phyloP scores from a whole-genome alignment of 2,113 vertebrate genomes.

The Hippocampus mohnikei region DNA sequence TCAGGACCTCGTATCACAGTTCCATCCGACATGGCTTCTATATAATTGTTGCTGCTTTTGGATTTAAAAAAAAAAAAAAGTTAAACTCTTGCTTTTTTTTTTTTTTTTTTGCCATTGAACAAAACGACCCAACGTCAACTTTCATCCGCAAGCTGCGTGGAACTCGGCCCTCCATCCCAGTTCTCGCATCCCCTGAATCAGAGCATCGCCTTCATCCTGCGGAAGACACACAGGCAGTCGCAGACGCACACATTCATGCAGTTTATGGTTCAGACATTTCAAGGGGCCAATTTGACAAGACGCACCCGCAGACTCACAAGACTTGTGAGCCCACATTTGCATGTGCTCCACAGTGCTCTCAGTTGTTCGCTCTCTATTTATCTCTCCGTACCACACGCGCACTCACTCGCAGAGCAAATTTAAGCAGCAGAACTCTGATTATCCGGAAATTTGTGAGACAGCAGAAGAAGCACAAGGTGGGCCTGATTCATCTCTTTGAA shows the following conservation, averaged over 20 bases:
- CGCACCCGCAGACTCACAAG: slow-evolving; percentile 16
- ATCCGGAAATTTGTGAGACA: slow-evolving; percentile 26
- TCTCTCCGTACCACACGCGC: slow-evolving; percentile 11
- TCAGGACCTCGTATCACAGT: slow-evolving; percentile 15
- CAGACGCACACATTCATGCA: slow-evolving; percentile 7
- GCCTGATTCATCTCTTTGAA: slow-evolving; percentile 59
- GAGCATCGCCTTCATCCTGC: slow-evolving; percentile 48
- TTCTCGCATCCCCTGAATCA: slow-evolving; percentile 45
- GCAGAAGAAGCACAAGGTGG: slow-evolving; percentile 32
- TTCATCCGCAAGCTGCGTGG: slow-evolving; percentile 42
- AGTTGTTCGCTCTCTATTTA: slow-evolving; percentile 19
- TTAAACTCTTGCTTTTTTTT: not conserved
- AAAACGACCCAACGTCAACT: slow-evolving; percentile 35
- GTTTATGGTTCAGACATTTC: slow-evolving; percentile 38
- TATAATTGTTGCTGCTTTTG: slow-evolving; percentile 23
- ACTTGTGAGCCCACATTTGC: slow-evolving; percentile 37
- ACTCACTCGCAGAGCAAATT: slow-evolving; percentile 12
- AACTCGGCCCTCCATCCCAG: slow-evolving; percentile 56
- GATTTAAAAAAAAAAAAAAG: slow-evolving; percentile 29
- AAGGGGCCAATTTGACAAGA: slow-evolving; percentile 53
- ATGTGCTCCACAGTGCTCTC: slow-evolving; percentile 39
- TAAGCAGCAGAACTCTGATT: slow-evolving; percentile 38
- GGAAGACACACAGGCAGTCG: slow-evolving; percentile 16
- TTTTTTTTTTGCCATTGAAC: slow-evolving; percentile 11
- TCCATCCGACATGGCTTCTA: slow-evolving; percentile 38